Evolutionary conservation across 2,797 vertebrate genomes (phyloP).

Genomic region (Anniella stebbinsi): DNA sequence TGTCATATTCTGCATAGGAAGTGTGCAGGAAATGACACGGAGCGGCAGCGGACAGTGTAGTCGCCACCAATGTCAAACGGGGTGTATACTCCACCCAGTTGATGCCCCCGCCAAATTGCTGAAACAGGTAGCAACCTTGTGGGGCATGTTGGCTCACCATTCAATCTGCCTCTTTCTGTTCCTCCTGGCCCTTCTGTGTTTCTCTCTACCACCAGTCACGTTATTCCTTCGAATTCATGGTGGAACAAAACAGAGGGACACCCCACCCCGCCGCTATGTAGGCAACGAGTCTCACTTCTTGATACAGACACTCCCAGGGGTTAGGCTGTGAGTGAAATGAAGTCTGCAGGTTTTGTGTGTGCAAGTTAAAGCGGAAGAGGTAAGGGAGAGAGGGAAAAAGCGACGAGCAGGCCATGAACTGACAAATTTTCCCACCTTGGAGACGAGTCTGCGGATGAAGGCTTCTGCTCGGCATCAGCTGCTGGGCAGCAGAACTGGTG

Average conservation of each 20-base stretch:
- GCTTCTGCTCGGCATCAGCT: slow-evolving; percentile 91
- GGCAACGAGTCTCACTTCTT: background rate
- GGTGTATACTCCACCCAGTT: background rate
- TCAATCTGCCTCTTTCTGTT: background rate
- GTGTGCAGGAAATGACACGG: background rate
- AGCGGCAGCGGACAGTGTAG: background rate
- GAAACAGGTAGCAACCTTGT: background rate
- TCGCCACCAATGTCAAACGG: background rate
- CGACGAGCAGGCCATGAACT: slow-evolving; percentile 6
- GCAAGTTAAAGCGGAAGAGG: background rate
- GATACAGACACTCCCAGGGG: no score
- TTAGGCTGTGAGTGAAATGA: background rate
- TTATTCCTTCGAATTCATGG: background rate
- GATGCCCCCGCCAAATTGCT: background rate
- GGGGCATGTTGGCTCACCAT: background rate
- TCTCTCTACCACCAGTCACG: background rate
- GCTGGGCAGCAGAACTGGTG: slow-evolving; percentile 99
- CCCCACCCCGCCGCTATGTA: no score
- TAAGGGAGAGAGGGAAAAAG: background rate
- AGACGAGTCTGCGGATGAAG: slow-evolving; percentile 81
- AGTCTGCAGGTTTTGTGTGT: background rate
- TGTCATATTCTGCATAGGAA: background rate
- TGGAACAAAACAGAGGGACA: no score
- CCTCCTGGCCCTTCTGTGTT: background rate
- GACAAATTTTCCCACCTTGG: slow-evolving; percentile 76